Percentiles rank a stretch among this genome's conserved stretches.
These are phyloP conservation scores for Pangasius larnaudii DNA, from an alignment of 2,797 vertebrate genomes.

Conservation along the genomic window DNA sequence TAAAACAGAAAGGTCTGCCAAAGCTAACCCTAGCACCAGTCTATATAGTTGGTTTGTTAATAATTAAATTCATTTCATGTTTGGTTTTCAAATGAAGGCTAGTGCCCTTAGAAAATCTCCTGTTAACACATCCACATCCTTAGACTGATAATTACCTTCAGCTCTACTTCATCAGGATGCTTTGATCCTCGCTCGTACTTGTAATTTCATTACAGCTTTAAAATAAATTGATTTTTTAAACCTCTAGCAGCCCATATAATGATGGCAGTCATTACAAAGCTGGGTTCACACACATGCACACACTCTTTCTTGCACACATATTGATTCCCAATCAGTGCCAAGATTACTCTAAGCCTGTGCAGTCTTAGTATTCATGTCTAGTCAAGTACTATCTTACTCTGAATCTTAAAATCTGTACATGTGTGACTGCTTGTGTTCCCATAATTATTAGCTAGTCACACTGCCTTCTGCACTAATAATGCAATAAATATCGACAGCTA, in stretches of 20 bases:
- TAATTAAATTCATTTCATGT: not conserved
- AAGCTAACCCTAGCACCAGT: not conserved
- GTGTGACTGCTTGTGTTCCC: slow-evolving; percentile 33
- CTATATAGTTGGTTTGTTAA: not conserved
- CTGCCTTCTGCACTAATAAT: slow-evolving; percentile 1
- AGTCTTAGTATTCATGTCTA: slow-evolving; percentile 47
- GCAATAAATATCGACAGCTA: slow-evolving; percentile 36
- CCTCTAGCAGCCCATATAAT: not conserved
- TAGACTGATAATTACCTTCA: slow-evolving; percentile 13
- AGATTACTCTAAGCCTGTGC: slow-evolving; percentile 54
- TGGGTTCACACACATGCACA: not conserved
- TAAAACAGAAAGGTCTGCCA: not conserved
- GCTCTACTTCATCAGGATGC: not conserved
- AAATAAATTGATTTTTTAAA: slow-evolving; percentile 16
- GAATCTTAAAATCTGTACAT: slow-evolving; percentile 41
- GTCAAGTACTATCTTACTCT: slow-evolving; percentile 47
- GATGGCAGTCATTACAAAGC: slow-evolving; percentile 15
- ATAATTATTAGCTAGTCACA: slow-evolving; percentile 40
- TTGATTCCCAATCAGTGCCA: slow-evolving; percentile 58
- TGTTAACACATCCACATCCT: not conserved
- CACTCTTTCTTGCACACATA: slow-evolving; percentile 23
- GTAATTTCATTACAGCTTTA: slow-evolving; percentile 19
- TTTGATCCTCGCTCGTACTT: not conserved
- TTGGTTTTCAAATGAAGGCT: not conserved
- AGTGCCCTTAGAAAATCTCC: no score